These are phyloP conservation scores for Crotalus horridus DNA, from an alignment of 2,113 vertebrate species.

Conservation along the genomic window DNA sequence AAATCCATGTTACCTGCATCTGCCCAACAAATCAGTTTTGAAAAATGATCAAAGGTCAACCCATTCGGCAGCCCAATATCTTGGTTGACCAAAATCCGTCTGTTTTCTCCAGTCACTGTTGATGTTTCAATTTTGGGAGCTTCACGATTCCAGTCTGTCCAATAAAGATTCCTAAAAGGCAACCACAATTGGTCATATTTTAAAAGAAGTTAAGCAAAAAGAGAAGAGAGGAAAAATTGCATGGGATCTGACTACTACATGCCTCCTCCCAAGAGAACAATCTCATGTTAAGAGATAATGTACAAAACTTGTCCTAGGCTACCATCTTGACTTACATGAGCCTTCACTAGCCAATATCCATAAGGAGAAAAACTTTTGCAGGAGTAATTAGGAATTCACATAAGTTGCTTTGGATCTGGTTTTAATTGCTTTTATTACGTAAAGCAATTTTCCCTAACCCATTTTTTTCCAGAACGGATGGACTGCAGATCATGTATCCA, in stretches of 20 bases:
- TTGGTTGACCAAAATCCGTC: conserved; percentile 84
- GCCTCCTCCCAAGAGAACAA: not conserved
- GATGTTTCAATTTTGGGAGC: conserved; percentile 93
- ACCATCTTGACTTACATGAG: not conserved
- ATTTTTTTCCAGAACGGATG: not conserved
- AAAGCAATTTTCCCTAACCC: not conserved
- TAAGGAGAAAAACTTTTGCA: not conserved
- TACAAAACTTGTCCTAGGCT: no score
- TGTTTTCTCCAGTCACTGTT: conserved; percentile 80
- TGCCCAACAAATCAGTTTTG: conserved; percentile 90
- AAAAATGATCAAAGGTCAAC: conserved; percentile 82
- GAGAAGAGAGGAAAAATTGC: not conserved
- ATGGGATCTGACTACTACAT: not conserved
- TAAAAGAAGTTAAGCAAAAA: not conserved
- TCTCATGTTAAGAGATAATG: not conserved
- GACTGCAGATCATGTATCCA: not conserved
- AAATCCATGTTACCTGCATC: conserved; percentile 81
- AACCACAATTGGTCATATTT: not conserved
- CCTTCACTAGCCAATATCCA: no score
- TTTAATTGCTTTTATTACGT: not conserved
- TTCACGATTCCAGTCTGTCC: conserved; percentile 98
- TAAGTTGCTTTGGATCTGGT: not conserved
- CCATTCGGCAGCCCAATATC: conserved; percentile 91
- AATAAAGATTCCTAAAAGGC: conserved; percentile 83
- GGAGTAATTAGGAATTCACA: not conserved